Conservation (phyloP, 2,113 vertebrate genomes). For the Motacilla tschutschensis region DNA sequence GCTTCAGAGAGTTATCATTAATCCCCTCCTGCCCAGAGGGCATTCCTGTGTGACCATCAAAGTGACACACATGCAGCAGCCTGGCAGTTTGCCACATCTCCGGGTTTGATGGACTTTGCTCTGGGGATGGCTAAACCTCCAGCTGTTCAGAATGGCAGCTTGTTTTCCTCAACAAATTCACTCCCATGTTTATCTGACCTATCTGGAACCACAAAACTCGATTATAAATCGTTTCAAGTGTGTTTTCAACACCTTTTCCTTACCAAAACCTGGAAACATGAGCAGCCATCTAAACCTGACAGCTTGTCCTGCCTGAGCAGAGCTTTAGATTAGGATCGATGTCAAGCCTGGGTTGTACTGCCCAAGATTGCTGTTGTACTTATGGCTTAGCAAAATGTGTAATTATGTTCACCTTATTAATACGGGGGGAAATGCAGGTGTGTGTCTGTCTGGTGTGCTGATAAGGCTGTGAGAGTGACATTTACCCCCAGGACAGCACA, state of each 20-base stretch:
- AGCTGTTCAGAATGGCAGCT: conserved; percentile 13
- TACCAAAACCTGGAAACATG: background rate
- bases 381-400: rapidly evolving
- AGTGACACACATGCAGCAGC: conserved; percentile 3
- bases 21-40: conserved; percentile 32
- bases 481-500: background rate
- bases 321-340: background rate
- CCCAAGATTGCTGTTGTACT: background rate
- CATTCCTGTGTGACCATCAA: conserved; percentile 29
- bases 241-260: background rate
- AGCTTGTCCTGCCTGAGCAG: background rate
- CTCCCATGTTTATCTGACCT: background rate
- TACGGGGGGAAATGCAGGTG: rapidly evolving
- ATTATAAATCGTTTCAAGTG: background rate
- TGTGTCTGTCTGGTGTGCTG: background rate
- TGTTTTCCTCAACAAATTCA: background rate
- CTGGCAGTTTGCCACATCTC: conserved; percentile 10
- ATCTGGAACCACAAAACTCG: background rate
- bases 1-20: conserved; percentile 39
- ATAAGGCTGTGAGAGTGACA: background rate
- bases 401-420: background rate
- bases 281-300: background rate
- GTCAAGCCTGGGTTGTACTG: background rate
- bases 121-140: conserved; percentile 24
- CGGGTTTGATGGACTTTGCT: conserved; percentile 21